Percentiles rank a stretch among this genome's conserved stretches.
phyloP scores from a whole-genome alignment of 2,888 invertebrate genomes.

The Drosophila anomelani region DNA sequence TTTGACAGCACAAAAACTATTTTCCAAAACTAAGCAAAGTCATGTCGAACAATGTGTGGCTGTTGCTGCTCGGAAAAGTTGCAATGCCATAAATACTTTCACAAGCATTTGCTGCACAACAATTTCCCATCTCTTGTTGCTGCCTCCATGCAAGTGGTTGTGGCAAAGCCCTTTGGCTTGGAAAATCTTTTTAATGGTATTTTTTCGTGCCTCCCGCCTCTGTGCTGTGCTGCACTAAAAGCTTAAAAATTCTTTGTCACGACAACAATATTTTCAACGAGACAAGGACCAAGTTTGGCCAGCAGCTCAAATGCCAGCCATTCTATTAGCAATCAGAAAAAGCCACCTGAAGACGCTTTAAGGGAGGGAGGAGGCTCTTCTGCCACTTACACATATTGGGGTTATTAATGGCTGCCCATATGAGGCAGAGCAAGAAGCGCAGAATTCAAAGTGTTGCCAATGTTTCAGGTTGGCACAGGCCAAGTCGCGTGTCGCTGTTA shows the following conservation, averaged over 20 bases:
- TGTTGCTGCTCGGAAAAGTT: slow-evolving; percentile 35
- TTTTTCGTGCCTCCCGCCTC: slow-evolving; percentile 4
- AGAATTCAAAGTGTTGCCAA: slow-evolving; percentile 55
- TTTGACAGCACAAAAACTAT: slow-evolving; percentile 32
- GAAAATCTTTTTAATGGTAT: slow-evolving; percentile 37
- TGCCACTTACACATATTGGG: slow-evolving; percentile 71
- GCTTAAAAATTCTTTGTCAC: slow-evolving; percentile 63
- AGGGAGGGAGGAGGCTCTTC: slow-evolving; percentile 2
- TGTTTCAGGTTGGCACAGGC: slow-evolving; percentile 40
- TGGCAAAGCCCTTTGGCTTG: slow-evolving; percentile 37
- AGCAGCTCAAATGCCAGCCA: slow-evolving; percentile 31
- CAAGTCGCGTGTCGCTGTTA: slow-evolving; percentile 65
- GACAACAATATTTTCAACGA: slow-evolving; percentile 60
- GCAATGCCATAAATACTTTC: slow-evolving; percentile 47
- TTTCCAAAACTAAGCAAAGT: slow-evolving; percentile 33
- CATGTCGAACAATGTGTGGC: slow-evolving; percentile 40
- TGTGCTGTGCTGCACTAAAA: slow-evolving; percentile 33
- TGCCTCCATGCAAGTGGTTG: slow-evolving; percentile 24
- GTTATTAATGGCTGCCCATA: slow-evolving; percentile 68
- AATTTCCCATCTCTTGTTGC: slow-evolving; percentile 28
- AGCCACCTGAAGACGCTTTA: slow-evolving; percentile 12
- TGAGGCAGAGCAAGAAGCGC: slow-evolving; percentile 14
- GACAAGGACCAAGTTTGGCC: slow-evolving; percentile 33
- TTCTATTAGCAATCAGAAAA: slow-evolving; percentile 35
- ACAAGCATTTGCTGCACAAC: slow-evolving; percentile 27